These are phyloP conservation scores for Disparrhopalites patrizii DNA, from an alignment of 2,888 invertebrate species.

Conservation along the genomic window DNA sequence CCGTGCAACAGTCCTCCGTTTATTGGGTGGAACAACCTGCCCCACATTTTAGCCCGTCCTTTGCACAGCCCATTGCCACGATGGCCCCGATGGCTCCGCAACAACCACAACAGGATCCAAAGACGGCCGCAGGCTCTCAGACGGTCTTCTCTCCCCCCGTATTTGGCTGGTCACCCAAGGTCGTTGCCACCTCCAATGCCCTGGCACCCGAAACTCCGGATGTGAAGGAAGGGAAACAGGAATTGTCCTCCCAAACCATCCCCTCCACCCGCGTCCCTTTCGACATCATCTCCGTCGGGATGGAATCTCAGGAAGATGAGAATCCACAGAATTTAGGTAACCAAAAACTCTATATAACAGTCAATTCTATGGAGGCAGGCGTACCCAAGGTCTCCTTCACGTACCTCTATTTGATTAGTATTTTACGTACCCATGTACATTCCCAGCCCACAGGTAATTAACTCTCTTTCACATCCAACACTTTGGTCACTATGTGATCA, in stretches of 20 bases:
- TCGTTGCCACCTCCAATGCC: constrained; percentile 26
- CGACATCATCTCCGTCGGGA: constrained; percentile 43
- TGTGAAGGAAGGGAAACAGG: not conserved
- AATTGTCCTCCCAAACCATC: no score
- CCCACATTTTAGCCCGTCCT: constrained; percentile 5
- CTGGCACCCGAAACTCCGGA: not conserved
- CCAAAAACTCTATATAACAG: no score
- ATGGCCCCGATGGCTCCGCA: not conserved
- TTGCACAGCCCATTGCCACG: not conserved
- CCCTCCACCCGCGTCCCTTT: constrained; percentile 32
- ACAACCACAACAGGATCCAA: not conserved
- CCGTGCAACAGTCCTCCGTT: constrained; percentile 38
- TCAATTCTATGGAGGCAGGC: no score
- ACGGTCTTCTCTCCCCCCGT: constrained; percentile 31
- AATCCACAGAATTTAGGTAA: constrained; percentile 42
- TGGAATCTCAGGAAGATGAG: constrained; percentile 30
- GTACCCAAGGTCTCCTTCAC: no score
- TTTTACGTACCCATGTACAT: no score
- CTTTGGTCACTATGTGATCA: no score
- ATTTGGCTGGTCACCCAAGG: constrained; percentile 31
- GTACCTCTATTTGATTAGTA: no score
- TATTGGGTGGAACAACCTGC: constrained; percentile 37
- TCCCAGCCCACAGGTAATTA: no score
- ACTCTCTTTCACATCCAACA: no score
- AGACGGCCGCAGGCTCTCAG: not conserved